These are phyloP conservation scores for Noturus placidus DNA, from an alignment of 2,113 vertebrate species.

Conservation along the genomic window DNA sequence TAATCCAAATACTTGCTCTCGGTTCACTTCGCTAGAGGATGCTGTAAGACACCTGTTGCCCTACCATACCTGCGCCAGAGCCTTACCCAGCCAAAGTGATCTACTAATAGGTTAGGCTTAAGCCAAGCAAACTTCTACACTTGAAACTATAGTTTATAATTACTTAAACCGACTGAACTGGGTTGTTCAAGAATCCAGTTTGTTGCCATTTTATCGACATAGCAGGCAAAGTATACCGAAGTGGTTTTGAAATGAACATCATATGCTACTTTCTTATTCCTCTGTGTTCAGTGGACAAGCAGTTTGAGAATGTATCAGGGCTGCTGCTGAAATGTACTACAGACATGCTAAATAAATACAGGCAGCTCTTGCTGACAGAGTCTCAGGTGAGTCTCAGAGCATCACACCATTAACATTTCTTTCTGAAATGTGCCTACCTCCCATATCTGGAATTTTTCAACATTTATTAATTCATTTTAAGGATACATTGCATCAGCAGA, in stretches of 20 bases:
- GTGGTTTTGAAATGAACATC: neutral
- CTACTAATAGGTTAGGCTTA: constrained; percentile 66
- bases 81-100: constrained; percentile 65
- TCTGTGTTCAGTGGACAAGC: constrained; percentile 73
- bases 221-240: neutral
- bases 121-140: neutral
- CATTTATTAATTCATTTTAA: neutral
- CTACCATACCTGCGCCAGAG: constrained; percentile 73
- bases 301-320: constrained; percentile 73
- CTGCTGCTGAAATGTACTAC: constrained; percentile 77
- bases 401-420: neutral
- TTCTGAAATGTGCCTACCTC: neutral
- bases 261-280: neutral
- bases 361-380: constrained; percentile 75
- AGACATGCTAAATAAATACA: constrained; percentile 80
- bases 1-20: constrained; percentile 59
- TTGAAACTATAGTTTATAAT: neutral
- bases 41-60: constrained; percentile 70
- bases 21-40: constrained; percentile 71
- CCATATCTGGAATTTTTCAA: neutral
- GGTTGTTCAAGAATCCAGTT: neutral
- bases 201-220: neutral
- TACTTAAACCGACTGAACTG: neutral
- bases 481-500: neutral
- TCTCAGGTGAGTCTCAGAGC: constrained; percentile 63